Evolutionary conservation across 2,113 vertebrate genomes (phyloP).

Genomic region (Brienomyrus longianalis): DNA sequence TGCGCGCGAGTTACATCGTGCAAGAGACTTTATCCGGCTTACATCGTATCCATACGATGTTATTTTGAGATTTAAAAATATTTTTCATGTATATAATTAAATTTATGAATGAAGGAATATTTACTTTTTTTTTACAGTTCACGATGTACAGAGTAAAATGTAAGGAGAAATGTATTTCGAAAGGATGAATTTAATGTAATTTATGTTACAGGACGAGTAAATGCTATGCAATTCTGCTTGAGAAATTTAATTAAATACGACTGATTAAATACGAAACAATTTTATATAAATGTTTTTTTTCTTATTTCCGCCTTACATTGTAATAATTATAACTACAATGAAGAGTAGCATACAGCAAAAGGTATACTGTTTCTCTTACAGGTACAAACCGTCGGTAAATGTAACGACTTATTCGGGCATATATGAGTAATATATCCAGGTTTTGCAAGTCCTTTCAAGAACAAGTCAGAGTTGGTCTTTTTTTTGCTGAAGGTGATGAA

Average conservation of each 20-base stretch:
- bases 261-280: background rate
- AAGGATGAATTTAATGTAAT: background rate
- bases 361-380: background rate
- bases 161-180: background rate
- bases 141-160: background rate
- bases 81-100: background rate
- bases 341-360: too few species aligned
- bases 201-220: background rate
- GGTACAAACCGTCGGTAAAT: background rate
- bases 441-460: conserved; percentile 53
- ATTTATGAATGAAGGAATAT: background rate
- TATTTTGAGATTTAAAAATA: background rate
- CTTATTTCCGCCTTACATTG: background rate
- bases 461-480: conserved; percentile 28
- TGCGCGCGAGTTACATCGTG: background rate
- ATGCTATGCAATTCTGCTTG: background rate
- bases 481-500: conserved; percentile 27
- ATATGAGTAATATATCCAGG: conserved; percentile 28
- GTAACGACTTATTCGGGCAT: background rate
- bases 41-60: conserved; percentile 30
- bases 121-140: background rate
- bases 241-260: background rate
- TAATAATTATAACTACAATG: too few species aligned
- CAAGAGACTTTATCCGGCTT: conserved; percentile 20
- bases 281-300: background rate